Conservation (phyloP, 2,797 vertebrate species). For the Etheostoma perlongum region DNA sequence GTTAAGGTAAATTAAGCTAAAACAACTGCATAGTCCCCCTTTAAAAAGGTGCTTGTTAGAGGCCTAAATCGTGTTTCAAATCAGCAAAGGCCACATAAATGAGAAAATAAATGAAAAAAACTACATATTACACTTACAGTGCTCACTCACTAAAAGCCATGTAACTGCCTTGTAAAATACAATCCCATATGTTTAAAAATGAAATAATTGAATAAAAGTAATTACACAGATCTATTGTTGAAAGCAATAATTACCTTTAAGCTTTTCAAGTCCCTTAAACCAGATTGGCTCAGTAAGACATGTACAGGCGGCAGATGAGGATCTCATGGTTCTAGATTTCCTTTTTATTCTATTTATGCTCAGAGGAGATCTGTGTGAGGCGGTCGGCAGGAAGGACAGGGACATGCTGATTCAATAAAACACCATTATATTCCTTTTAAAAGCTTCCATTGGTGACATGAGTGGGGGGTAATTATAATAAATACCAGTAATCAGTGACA, state of each 20-base stretch:
- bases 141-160: neutral
- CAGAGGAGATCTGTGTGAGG: slow-evolving; percentile 73
- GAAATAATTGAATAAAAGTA: neutral
- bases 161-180: slow-evolving; percentile 8
- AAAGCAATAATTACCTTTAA: slow-evolving; percentile 28
- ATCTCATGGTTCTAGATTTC: slow-evolving; percentile 61
- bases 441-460: slow-evolving; percentile 91
- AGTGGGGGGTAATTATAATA: slow-evolving; percentile 95
- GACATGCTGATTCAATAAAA: slow-evolving; percentile 92
- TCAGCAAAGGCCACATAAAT: neutral
- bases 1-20: no score
- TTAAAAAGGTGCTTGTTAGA: slow-evolving; percentile 4
- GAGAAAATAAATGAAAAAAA: slow-evolving; percentile 2
- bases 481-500: slow-evolving; percentile 94
- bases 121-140: neutral
- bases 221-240: slow-evolving; percentile 14
- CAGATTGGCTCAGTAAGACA: slow-evolving; percentile 40
- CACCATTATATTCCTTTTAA: slow-evolving; percentile 91
- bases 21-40: neutral
- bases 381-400: slow-evolving; percentile 80
- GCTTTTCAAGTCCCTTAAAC: slow-evolving; percentile 34
- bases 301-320: slow-evolving; percentile 11
- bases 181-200: neutral
- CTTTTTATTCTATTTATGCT: slow-evolving; percentile 75
- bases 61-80: neutral